Evolutionary conservation across 2,888 invertebrate species (phyloP), one percentile per base, ranked within the genome.

Genomic region (Drepanosiphum platanoidis): DNA sequence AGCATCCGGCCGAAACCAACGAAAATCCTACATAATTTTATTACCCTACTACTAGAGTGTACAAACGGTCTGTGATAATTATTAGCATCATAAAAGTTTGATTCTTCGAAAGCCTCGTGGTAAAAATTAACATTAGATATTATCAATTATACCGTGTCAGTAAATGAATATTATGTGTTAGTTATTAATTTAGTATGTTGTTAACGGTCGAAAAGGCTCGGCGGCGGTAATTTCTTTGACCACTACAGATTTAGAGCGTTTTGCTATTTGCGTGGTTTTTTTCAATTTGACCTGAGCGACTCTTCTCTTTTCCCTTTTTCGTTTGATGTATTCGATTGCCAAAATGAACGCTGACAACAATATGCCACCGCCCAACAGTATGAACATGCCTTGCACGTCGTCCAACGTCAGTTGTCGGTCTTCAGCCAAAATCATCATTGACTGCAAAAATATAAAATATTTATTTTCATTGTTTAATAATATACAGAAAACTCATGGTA

Each of bases 371-470:
- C 91, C 94, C 87, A 95, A 90, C 0, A 95, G 90, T 4, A 95
- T 89, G 88, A 95, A 95, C 94, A 95, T 95, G 15, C 95, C 95
- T 90, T 95, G 94, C 0, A 94, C 95, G 87, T 95, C 95, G 88
- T 94, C 95, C 46, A 95, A 90, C 1, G 94, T 93, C n/a, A 95
- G 89, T 34, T 94, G 93, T 87, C 94, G 92, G 88, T 95, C 95
- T 89, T 94, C 93, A 18, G 87, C 86, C 8, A 87, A 34, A 61
- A 71, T 71, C 61, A 71, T 61, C 0, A 18, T 58, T 30, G 30
- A 39, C 81, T 81, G 32, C 3, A 71, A 39, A 81, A 70, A 70
- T 32, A 32, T 13, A 7, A 64, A 34, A 5, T 32, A 66, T 32
- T 32, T 18, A 22, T 27, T 70, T 36, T 36, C 9, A n/a, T 66